Conservation (phyloP, 2,113 vertebrate genomes). For the Echinops telfairi region DNA sequence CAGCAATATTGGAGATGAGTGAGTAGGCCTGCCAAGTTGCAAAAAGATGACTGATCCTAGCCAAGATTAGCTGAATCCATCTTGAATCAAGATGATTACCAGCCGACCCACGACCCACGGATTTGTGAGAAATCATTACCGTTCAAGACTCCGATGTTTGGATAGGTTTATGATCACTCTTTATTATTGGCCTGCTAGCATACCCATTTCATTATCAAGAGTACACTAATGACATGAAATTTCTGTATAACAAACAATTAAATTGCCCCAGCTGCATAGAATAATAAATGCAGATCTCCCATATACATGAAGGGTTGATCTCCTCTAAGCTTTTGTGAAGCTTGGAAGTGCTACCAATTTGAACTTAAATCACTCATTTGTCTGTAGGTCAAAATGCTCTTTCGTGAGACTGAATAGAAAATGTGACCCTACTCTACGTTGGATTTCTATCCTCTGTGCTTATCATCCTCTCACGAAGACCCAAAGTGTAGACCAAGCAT, state of each 20-base stretch:
- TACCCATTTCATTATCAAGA: background rate
- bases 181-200: background rate
- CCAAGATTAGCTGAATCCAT: background rate
- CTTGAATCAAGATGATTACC: background rate
- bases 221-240: background rate
- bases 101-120: background rate
- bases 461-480: background rate
- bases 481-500: background rate
- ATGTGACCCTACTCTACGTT: background rate
- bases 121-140: background rate
- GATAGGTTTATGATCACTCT: background rate
- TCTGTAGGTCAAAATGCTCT: background rate
- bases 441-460: background rate
- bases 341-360: background rate
- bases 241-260: background rate
- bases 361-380: background rate
- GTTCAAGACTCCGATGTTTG: background rate
- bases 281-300: too few species aligned
- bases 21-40: background rate
- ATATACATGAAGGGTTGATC: background rate
- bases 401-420: background rate
- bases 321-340: background rate
- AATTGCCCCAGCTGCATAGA: background rate
- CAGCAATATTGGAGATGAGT: background rate
- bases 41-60: background rate